phyloP scores from a whole-genome alignment of 2,888 invertebrate genomes.

The Fragum whitleyi region DNA sequence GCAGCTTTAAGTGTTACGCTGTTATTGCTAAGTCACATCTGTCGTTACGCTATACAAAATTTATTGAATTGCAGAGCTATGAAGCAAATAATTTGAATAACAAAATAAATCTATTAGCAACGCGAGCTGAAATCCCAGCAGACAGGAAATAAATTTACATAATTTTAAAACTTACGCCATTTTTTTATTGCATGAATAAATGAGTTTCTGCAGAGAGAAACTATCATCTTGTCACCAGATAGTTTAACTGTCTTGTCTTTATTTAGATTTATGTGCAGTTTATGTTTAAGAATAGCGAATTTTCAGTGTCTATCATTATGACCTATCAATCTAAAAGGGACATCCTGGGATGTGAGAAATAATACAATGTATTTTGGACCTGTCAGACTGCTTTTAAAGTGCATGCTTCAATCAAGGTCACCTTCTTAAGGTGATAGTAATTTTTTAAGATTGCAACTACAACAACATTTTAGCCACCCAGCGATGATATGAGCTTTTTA shows the following conservation, averaged over 20 bases:
- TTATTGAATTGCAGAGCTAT: conserved; percentile 5
- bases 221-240: not conserved
- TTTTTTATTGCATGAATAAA: not conserved
- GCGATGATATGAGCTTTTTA: no score
- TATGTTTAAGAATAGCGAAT: no score
- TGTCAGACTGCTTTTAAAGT: no score
- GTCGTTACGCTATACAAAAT: conserved; percentile 9
- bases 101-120: conserved; percentile 30
- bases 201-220: conserved; percentile 6
- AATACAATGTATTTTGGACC: no score
- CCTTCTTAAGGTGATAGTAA: no score
- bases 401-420: no score
- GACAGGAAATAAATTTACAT: conserved; percentile 24
- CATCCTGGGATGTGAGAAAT: no score
- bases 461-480: no score
- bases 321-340: no score
- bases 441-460: no score
- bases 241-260: not conserved
- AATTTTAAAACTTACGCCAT: conserved; percentile 14
- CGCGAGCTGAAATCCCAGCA: conserved; percentile 4
- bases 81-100: conserved; percentile 24
- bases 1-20: conserved; percentile 11
- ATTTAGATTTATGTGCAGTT: not conserved
- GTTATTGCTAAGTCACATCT: conserved; percentile 15
- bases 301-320: no score